A percentile compares a stretch with the other conserved stretches of the same genome.
Evolutionary conservation across 2,113 vertebrate species (phyloP).

Genomic region (Ceyx margarethae): DNA sequence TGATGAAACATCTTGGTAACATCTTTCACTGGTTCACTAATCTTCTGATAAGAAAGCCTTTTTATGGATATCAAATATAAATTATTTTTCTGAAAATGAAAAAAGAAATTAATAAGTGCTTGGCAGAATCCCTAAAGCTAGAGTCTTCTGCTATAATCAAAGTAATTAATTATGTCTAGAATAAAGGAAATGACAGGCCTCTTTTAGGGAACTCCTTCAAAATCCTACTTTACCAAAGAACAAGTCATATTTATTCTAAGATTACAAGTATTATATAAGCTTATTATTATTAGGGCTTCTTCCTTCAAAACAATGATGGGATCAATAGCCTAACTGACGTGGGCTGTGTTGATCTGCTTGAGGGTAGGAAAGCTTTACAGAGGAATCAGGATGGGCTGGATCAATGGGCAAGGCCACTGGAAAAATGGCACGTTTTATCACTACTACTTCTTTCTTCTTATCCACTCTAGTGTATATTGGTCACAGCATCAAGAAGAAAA

Average conservation of each 20-base stretch:
- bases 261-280: background rate
- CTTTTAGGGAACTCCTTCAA: background rate
- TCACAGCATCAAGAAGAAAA: background rate
- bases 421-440: background rate
- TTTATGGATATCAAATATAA: background rate
- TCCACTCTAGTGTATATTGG: background rate
- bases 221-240: background rate
- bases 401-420: background rate
- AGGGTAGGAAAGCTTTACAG: background rate
- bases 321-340: background rate
- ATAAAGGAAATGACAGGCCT: background rate
- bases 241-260: background rate
- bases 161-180: background rate
- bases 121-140: background rate
- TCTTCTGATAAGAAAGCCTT: background rate
- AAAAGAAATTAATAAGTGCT: background rate
- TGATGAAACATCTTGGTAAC: background rate
- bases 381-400: background rate
- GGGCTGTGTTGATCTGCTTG: background rate
- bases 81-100: background rate
- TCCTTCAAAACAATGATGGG: accelerated
- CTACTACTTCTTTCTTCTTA: background rate
- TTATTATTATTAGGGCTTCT: background rate
- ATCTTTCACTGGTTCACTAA: background rate
- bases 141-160: background rate